Percentiles rank a stretch among this genome's conserved stretches.
Evolutionary conservation across 2,113 vertebrate species (phyloP).

Genomic region (Neomonachus schauinslandi): DNA sequence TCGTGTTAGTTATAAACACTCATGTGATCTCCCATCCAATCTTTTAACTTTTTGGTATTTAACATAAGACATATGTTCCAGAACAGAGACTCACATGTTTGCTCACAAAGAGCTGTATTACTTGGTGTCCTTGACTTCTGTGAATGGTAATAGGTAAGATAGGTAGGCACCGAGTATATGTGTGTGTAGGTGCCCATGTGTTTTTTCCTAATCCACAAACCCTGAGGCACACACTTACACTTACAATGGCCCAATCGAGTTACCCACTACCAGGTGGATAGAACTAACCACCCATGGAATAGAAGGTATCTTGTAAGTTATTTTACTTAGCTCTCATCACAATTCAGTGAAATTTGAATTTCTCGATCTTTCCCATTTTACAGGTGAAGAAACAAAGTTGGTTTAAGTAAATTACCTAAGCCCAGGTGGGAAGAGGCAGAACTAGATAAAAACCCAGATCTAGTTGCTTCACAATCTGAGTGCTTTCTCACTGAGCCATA

Average conservation of each 20-base stretch:
- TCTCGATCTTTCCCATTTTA: not conserved
- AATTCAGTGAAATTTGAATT: not conserved
- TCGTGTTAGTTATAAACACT: not conserved
- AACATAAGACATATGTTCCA: not conserved
- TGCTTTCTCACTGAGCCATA: not conserved
- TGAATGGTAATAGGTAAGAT: not conserved
- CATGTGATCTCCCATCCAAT: not conserved
- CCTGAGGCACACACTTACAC: not conserved
- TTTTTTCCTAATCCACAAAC: not conserved
- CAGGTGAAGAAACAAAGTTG: not conserved
- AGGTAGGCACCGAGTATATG: no score
- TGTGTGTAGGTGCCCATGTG: not conserved
- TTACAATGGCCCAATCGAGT: not conserved
- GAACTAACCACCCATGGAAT: not conserved
- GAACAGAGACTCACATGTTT: not conserved
- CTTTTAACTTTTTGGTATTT: not conserved
- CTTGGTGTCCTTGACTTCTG: not conserved
- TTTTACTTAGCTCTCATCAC: not conserved
- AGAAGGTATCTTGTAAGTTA: not conserved
- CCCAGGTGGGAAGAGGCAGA: not conserved
- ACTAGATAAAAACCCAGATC: not conserved
- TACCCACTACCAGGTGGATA: not conserved
- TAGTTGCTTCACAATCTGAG: not conserved
- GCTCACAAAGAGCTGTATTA: not conserved
- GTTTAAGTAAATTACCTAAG: not conserved